Evolutionary conservation across 2,797 vertebrate genomes (phyloP).

Genomic region (Lophius americanus): DNA sequence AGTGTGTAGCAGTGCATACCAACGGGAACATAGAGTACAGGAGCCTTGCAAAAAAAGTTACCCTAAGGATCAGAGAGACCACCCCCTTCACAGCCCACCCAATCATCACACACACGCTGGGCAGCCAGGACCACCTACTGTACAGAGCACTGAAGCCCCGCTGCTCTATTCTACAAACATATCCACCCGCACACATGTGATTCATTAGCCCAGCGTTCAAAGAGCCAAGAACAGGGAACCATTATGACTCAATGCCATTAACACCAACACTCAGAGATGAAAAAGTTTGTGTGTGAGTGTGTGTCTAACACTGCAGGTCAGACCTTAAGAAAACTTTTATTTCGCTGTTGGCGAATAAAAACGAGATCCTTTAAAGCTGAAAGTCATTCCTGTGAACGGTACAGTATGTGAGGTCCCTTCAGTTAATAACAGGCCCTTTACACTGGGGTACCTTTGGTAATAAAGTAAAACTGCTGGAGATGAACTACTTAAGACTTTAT

Average conservation of each 20-base stretch:
- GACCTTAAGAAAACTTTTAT: slow-evolving; percentile 57
- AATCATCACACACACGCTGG: slow-evolving; percentile 42
- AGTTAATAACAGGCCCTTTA: slow-evolving; percentile 25
- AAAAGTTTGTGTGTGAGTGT: slow-evolving; percentile 30
- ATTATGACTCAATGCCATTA: slow-evolving; percentile 70
- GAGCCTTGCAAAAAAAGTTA: slow-evolving; percentile 27
- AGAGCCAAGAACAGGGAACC: slow-evolving; percentile 64
- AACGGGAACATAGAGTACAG: slow-evolving; percentile 31
- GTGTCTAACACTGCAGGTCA: slow-evolving; percentile 31
- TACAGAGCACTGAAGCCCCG: slow-evolving; percentile 29
- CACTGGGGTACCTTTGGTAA: slow-evolving; percentile 36
- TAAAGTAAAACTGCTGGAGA: slow-evolving; percentile 45
- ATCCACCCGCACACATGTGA: slow-evolving; percentile 61
- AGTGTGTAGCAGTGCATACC: slow-evolving; percentile 40
- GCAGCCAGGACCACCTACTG: slow-evolving; percentile 62
- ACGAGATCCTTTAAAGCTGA: slow-evolving; percentile 42
- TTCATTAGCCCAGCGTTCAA: slow-evolving; percentile 72
- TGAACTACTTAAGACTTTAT: slow-evolving; percentile 34
- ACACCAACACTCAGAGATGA: slow-evolving; percentile 55
- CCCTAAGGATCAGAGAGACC: slow-evolving; percentile 66
- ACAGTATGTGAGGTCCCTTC: slow-evolving; percentile 68
- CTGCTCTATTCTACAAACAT: slow-evolving; percentile 57
- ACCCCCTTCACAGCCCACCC: slow-evolving; percentile 51
- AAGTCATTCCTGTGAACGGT: slow-evolving; percentile 38
- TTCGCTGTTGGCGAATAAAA: slow-evolving; percentile 54